phyloP scores from a whole-genome alignment of 2,888 invertebrate genomes.

The Eumerus sabulonum region DNA sequence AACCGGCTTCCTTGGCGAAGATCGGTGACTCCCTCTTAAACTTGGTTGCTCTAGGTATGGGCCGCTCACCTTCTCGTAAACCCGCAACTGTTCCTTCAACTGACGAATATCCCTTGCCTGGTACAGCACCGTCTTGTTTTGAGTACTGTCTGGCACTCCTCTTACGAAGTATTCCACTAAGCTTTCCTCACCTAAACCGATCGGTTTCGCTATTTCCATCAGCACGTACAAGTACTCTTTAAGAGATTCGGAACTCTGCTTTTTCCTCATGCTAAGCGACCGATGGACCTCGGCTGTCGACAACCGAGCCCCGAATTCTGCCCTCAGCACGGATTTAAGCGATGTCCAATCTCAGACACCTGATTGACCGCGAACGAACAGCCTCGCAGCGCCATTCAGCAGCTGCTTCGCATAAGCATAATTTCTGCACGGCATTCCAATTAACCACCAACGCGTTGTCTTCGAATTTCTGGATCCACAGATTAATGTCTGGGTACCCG shows the following conservation, averaged over 20 bases:
- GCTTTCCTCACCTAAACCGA: slow-evolving; percentile 44
- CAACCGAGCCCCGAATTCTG: slow-evolving; percentile 32
- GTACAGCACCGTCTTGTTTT: slow-evolving; percentile 36
- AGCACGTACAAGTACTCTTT: slow-evolving; percentile 42
- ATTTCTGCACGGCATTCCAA: slow-evolving; percentile 56
- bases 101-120: slow-evolving; percentile 25
- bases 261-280: slow-evolving; percentile 40
- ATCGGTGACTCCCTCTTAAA: slow-evolving; percentile 10
- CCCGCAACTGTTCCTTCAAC: slow-evolving; percentile 27
- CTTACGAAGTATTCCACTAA: slow-evolving; percentile 39
- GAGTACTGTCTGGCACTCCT: slow-evolving; percentile 25
- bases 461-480: no score
- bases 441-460: no score
- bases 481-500: no score
- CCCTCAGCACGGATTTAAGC: background rate
- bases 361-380: slow-evolving; percentile 51
- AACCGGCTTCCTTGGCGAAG: background rate
- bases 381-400: slow-evolving; percentile 53
- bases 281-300: slow-evolving; percentile 56
- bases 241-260: slow-evolving; percentile 32
- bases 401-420: slow-evolving; percentile 52
- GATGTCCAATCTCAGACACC: background rate
- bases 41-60: slow-evolving; percentile 10
- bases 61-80: slow-evolving; percentile 39
- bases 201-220: background rate